These are phyloP conservation scores for Stegastes partitus DNA, from an alignment of 2,113 vertebrate species.

Conservation along the genomic window DNA sequence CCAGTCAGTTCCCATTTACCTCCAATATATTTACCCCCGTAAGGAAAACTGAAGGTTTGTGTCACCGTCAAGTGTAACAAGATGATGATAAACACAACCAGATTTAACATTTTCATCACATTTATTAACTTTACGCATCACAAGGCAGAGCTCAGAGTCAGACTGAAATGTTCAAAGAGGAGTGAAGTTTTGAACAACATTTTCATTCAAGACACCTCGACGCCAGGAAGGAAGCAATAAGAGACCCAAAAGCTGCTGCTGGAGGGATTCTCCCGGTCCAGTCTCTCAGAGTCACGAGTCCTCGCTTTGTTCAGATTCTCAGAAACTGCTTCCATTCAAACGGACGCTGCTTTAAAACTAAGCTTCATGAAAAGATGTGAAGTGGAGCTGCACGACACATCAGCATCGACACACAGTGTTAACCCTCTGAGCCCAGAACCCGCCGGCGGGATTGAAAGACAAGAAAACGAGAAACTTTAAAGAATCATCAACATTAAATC, in stretches of 20 bases:
- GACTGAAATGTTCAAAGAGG: conserved; percentile 20
- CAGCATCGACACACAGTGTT: too few relatives aligned
- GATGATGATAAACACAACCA: background rate
- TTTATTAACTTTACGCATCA: background rate
- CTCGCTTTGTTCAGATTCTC: conserved; percentile 4
- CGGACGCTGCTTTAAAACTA: background rate
- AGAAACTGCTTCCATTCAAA: too few relatives aligned
- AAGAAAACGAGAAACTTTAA: too few relatives aligned
- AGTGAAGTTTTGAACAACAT: conserved; percentile 27
- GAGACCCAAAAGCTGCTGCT: conserved; percentile 30
- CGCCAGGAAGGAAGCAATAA: conserved; percentile 55
- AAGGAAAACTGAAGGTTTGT: background rate
- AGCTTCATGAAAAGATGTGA: background rate
- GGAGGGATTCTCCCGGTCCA: conserved; percentile 5
- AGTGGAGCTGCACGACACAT: too few relatives aligned
- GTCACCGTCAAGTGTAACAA: background rate
- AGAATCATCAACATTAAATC: too few relatives aligned
- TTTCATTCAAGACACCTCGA: conserved; percentile 41
- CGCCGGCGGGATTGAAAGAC: too few relatives aligned
- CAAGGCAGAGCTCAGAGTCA: conserved; percentile 3
- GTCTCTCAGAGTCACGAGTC: conserved; percentile 1
- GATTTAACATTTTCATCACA: background rate
- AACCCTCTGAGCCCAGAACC: too few relatives aligned
- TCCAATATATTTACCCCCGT: background rate
- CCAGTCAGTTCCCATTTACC: background rate